Evolutionary conservation across 2,113 vertebrate genomes (phyloP).

Genomic region (Caranx ignobilis): DNA sequence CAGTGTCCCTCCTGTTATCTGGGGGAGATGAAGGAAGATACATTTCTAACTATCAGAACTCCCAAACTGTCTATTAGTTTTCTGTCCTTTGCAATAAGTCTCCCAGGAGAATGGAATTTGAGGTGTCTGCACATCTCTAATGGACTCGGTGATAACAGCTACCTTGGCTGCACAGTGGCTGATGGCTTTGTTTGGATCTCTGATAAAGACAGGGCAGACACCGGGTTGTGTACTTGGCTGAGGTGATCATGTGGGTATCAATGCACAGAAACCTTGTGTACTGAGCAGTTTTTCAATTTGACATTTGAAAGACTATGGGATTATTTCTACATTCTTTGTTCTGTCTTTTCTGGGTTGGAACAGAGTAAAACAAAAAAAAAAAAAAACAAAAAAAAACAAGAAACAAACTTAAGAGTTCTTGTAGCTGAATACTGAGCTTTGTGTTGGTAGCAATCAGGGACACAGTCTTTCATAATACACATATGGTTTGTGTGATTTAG

Average conservation of each 20-base stretch:
- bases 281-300: conserved; percentile 28
- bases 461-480: neutral
- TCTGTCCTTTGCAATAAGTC: conserved; percentile 57
- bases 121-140: conserved; percentile 68
- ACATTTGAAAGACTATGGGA: conserved; percentile 23
- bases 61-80: conserved; percentile 64
- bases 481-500: neutral
- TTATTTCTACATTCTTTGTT: conserved; percentile 6
- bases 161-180: conserved; percentile 34
- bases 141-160: conserved; percentile 67
- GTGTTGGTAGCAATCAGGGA: neutral
- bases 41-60: conserved; percentile 53
- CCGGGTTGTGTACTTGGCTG: conserved; percentile 25
- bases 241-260: conserved; percentile 19
- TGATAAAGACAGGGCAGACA: conserved; percentile 37
- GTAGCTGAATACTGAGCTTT: neutral
- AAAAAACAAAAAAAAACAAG: neutral
- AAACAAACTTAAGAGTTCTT: neutral
- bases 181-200: conserved; percentile 62
- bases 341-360: neutral
- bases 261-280: conserved; percentile 16
- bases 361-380: neutral
- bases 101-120: conserved; percentile 49
- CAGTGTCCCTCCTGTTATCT: conserved; percentile 47
- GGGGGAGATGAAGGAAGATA: conserved; percentile 46